Conservation (phyloP, 2,113 vertebrate genomes). For the Gambusia affinis region DNA sequence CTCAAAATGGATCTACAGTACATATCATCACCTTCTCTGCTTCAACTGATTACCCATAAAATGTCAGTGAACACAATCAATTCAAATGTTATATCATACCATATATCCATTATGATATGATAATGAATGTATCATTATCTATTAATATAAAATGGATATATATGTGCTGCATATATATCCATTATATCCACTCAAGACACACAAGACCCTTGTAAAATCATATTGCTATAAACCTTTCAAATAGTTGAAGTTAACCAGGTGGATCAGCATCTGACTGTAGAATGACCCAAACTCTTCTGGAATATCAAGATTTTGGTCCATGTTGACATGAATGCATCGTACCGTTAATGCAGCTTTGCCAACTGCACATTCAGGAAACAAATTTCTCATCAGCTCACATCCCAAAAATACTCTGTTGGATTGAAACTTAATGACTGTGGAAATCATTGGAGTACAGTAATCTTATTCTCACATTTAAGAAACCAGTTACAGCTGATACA, state of each 20-base stretch:
- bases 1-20: too few relatives aligned
- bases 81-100: neutral
- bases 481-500: neutral
- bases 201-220: too few relatives aligned
- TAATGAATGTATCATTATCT: too few relatives aligned
- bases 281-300: too few relatives aligned
- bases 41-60: neutral
- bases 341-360: too few relatives aligned
- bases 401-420: neutral
- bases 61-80: neutral
- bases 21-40: neutral
- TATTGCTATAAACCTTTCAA: too few relatives aligned
- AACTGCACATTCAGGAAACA: neutral
- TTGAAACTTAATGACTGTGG: neutral
- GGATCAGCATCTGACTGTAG: too few relatives aligned
- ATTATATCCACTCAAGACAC: neutral
- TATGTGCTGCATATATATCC: too few relatives aligned
- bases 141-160: too few relatives aligned
- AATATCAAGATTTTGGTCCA: too few relatives aligned
- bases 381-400: neutral
- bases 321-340: too few relatives aligned
- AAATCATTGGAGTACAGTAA: neutral
- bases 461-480: neutral
- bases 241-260: too few relatives aligned
- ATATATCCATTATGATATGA: conserved; percentile 9